phyloP scores from a whole-genome alignment of 2,888 invertebrate species.

The Willowsia nigromaculata region DNA sequence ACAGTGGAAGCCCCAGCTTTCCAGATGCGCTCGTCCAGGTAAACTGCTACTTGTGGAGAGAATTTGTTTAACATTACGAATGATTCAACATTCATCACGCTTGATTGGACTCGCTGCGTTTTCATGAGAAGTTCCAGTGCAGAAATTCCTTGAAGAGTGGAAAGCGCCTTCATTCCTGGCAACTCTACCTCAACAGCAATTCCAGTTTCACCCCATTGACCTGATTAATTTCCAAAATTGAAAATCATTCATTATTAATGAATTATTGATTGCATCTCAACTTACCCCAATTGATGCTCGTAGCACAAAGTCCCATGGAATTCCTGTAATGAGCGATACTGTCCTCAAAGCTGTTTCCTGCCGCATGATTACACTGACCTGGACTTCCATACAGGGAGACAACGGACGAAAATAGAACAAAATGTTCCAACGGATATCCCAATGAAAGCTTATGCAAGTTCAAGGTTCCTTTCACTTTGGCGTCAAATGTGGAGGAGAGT shows the following conservation, averaged over 20 bases:
- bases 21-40: not conserved
- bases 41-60: not conserved
- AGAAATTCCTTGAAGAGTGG: not conserved
- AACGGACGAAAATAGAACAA: slow-evolving; percentile 60
- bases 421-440: no score
- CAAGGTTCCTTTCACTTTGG: slow-evolving; percentile 63
- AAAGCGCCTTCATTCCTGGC: not conserved
- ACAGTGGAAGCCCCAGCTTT: not conserved
- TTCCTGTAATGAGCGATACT: slow-evolving; percentile 61
- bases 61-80: not conserved
- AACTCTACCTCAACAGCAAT: not conserved
- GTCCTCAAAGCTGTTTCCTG: slow-evolving; percentile 62
- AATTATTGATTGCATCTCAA: no score
- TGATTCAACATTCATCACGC: not conserved
- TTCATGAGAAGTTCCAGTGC: not conserved
- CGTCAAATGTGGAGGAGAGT: slow-evolving; percentile 29
- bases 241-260: no score
- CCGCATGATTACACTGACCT: slow-evolving; percentile 55
- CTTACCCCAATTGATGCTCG: slow-evolving; percentile 65
- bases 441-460: slow-evolving; percentile 67
- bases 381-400: slow-evolving; percentile 50
- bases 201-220: no score
- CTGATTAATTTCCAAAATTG: no score
- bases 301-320: slow-evolving; percentile 43
- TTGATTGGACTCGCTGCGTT: not conserved